Base-by-base conservation (phyloP, 2,888 invertebrate species). In the Tiphia femorata region DNA sequence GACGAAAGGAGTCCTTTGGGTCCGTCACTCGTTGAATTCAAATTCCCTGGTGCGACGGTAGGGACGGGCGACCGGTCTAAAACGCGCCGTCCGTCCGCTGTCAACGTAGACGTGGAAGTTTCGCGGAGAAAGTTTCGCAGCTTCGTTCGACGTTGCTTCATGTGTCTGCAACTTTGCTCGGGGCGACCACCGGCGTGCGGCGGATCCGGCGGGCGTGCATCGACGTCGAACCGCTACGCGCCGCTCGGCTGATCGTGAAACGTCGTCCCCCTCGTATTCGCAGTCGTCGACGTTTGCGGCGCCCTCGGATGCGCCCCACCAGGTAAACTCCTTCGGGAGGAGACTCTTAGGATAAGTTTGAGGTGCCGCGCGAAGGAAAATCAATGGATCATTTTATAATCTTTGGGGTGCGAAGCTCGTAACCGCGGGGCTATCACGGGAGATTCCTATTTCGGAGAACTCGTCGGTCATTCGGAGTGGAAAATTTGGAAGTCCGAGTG, bases 31-130 rank as follows among this genome's bases (percentile, higher is more conserved):
- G 5, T 10, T 5, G 37, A 51, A 48, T 46, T 51, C 48, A 38
- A 37, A 29, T 38, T 37, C n/a, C n/a, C n/a, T n/a, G 33, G 25
- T 40, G 52, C 64, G 63, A 65, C 65, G 49, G 65, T 58, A 52
- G 55, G 48, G 43, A 53, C 50, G 53, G 46, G n/a, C n/a, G n/a
- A n/a, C 54, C 27, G 51, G 50, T 35, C 49, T 61, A 38, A 40
- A 51, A 54, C 37, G 41, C 40, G 52, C 53, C 35, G n/a, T n/a
- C 48, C 47, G 55, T 51, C 50, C 42, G 47, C 63, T 43, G 64
- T 64, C 53, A 46, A 29, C n/a, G 44, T 30, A 35, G 44, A 47
- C 58, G 62, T 54, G 48, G 44, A 62, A 62, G 51, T 62, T 54
- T 62, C 19, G 27, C 10, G 16, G 21, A n/a, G n/a, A 16, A 54